phyloP scores from a whole-genome alignment of 2,797 vertebrate species.

The Microtus obscurus region DNA sequence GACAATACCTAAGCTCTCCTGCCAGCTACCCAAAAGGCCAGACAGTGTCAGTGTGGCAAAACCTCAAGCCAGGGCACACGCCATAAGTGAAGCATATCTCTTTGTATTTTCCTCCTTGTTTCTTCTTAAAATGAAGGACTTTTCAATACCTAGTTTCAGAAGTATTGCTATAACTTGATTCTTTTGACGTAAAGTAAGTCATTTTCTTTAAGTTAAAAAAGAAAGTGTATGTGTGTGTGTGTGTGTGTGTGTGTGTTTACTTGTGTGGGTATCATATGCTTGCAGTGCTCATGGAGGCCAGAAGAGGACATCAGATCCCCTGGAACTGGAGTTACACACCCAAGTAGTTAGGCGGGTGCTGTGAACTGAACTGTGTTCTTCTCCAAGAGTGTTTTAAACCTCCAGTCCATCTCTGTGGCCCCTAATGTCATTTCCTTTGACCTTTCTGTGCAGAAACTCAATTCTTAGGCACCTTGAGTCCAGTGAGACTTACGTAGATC shows the following conservation, averaged over 20 bases:
- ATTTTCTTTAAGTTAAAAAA: slow-evolving; percentile 33
- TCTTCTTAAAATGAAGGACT: slow-evolving; percentile 30
- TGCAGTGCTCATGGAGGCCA: background rate
- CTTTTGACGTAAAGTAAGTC: slow-evolving; percentile 1
- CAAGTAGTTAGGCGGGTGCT: background rate
- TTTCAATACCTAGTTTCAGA: background rate
- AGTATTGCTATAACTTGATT: slow-evolving; percentile 41
- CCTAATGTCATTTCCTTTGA: background rate
- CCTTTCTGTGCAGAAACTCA: background rate
- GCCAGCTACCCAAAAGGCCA: background rate
- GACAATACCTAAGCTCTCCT: background rate
- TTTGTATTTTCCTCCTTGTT: background rate
- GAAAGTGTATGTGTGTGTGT: too few species aligned
- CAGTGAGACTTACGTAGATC: background rate
- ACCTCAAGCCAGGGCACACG: background rate
- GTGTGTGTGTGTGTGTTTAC: too few species aligned
- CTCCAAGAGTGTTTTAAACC: background rate
- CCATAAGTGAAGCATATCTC: background rate
- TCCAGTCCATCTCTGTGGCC: background rate
- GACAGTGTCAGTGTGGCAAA: background rate
- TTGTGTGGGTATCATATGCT: too few species aligned
- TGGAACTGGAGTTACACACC: background rate
- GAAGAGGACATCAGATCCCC: background rate
- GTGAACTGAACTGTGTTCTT: background rate
- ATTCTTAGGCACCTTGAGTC: background rate